Conservation (phyloP, 2,113 vertebrate genomes). For the Microcebus lehilahytsara region DNA sequence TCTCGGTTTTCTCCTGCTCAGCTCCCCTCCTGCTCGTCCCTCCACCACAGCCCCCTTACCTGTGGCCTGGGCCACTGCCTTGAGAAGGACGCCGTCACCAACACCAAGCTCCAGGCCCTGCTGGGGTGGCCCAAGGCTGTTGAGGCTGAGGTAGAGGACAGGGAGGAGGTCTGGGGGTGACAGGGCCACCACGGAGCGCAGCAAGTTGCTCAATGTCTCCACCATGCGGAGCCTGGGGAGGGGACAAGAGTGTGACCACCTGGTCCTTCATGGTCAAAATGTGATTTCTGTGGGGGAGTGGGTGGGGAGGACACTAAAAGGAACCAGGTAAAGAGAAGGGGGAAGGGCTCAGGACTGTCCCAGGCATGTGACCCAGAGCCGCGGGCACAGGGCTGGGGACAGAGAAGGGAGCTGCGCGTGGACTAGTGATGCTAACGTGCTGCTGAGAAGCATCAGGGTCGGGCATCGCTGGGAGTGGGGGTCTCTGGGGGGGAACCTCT, state of each 20-base stretch:
- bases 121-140: conserved; percentile 91
- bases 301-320: rapidly evolving
- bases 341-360: neutral
- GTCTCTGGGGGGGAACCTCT: neutral
- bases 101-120: conserved; percentile 91
- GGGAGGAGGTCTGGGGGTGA: conserved; percentile 88
- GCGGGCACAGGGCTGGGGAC: no score
- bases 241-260: neutral
- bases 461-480: neutral
- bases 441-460: neutral
- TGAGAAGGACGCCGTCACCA: conserved; percentile 91
- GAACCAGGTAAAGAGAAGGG: neutral
- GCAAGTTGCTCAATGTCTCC: conserved; percentile 92
- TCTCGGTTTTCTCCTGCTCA: neutral
- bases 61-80: conserved; percentile 91
- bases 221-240: conserved; percentile 90
- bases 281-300: rapidly evolving
- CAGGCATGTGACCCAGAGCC: rapidly evolving
- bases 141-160: conserved; percentile 92
- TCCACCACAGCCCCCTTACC: conserved; percentile 75
- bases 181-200: conserved; percentile 89
- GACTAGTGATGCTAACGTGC: neutral
- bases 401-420: neutral
- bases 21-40: rapidly evolving
- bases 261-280: neutral